phyloP scores from a whole-genome alignment of 1,140 invertebrate species.

The Drosophila persimilis region DNA sequence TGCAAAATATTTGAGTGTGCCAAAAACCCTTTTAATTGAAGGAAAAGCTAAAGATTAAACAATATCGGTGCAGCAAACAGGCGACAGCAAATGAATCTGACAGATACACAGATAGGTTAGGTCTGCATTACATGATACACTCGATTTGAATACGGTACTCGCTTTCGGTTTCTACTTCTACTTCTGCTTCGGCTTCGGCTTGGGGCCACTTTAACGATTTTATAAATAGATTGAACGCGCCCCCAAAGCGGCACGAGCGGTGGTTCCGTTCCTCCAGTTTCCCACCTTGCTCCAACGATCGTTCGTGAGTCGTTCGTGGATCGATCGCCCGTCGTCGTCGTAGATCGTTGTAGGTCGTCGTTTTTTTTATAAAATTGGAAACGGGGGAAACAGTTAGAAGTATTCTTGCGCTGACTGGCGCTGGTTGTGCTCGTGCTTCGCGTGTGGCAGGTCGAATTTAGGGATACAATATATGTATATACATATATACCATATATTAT shows the following conservation, averaged over 20 bases:
- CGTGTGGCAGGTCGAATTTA: conserved; percentile 17
- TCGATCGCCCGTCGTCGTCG: conserved; percentile 14
- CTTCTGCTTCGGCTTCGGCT: conserved; percentile 12
- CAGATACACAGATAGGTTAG: conserved; percentile 12
- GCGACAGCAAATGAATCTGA: conserved; percentile 31
- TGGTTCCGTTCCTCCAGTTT: conserved; percentile 11
- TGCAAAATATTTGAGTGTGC: conserved; percentile 21
- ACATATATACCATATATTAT: background rate
- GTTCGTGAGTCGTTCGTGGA: conserved; percentile 20
- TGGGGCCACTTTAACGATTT: conserved; percentile 42
- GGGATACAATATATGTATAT: conserved; percentile 29
- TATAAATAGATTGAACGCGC: conserved; percentile 52
- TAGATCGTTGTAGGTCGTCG: conserved; percentile 4
- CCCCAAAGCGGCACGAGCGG: conserved; percentile 53
- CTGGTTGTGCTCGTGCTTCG: conserved; percentile 64
- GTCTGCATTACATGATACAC: background rate
- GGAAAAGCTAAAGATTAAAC: conserved; percentile 3
- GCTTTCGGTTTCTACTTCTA: conserved; percentile 2
- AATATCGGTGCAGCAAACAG: conserved; percentile 13
- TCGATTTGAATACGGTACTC: background rate
- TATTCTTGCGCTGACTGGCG: conserved; percentile 74
- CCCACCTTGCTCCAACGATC: conserved; percentile 27
- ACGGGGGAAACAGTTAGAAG: conserved; percentile 70
- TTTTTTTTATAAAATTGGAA: conserved; percentile 72
- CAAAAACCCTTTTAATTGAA: conserved; percentile 1